A percentile compares a stretch with the other conserved stretches of the same genome.
Evolutionary conservation across 2,888 invertebrate species (phyloP).

Genomic region (Polydrusus tereticollis): DNA sequence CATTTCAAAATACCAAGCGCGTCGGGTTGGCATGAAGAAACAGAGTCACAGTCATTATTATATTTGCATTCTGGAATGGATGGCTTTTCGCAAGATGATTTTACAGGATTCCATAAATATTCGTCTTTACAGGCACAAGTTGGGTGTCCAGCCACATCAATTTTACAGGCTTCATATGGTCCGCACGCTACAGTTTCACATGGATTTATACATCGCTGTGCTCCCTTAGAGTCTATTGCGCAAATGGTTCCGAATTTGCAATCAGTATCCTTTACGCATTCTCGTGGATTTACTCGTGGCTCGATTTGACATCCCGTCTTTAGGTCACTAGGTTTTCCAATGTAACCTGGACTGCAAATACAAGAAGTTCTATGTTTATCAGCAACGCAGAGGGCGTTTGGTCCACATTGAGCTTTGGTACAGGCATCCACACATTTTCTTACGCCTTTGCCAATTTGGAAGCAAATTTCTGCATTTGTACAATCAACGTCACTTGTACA

Average conservation of each 20-base stretch:
- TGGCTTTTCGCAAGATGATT: slow-evolving; percentile 87
- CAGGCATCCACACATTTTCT: slow-evolving; percentile 91
- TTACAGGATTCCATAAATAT: slow-evolving; percentile 87
- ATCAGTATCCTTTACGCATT: slow-evolving; percentile 79
- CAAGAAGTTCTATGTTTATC: slow-evolving; percentile 89
- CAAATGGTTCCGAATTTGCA: slow-evolving; percentile 82
- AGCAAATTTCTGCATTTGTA: slow-evolving; percentile 87
- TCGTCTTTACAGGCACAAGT: slow-evolving; percentile 84
- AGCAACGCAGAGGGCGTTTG: slow-evolving; percentile 88
- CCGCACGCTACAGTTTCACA: slow-evolving; percentile 87
- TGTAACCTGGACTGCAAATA: slow-evolving; percentile 85
- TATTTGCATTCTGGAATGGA: slow-evolving; percentile 84
- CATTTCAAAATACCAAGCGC: slow-evolving; percentile 89
- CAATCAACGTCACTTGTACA: slow-evolving; percentile 88
- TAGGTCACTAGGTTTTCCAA: slow-evolving; percentile 86
- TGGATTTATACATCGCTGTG: slow-evolving; percentile 80
- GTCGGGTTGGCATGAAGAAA: slow-evolving; percentile 84
- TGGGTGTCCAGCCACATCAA: slow-evolving; percentile 77
- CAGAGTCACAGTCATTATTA: slow-evolving; percentile 79
- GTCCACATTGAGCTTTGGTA: slow-evolving; percentile 89
- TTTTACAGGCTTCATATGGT: slow-evolving; percentile 83
- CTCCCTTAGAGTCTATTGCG: slow-evolving; percentile 73
- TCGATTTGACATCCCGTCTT: slow-evolving; percentile 83
- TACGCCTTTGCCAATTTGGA: slow-evolving; percentile 82
- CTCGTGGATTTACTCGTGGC: slow-evolving; percentile 71